A percentile compares a stretch with the other conserved stretches of the same genome.
Conservation (phyloP, 2,888 invertebrate species). For the Julus scandinavius region DNA sequence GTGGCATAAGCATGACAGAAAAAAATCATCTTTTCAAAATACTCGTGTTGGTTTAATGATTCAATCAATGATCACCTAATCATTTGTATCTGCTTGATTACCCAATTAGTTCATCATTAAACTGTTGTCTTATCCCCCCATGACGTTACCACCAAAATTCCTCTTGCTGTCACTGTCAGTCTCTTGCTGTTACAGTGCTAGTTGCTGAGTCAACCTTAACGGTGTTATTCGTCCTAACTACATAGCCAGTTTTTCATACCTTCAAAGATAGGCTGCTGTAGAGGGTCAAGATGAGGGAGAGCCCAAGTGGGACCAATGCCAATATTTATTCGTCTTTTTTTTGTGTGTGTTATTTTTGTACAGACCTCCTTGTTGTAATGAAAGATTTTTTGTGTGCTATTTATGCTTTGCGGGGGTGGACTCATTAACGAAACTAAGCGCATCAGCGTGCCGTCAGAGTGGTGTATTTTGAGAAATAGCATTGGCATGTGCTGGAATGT, state of each 20-base stretch:
- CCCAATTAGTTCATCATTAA: too few species aligned
- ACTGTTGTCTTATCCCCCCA: background rate
- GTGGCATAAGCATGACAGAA: too few species aligned
- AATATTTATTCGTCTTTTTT: background rate
- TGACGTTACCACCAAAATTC: background rate
- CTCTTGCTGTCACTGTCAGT: background rate
- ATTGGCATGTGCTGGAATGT: background rate
- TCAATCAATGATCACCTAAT: too few species aligned
- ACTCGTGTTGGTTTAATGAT: too few species aligned
- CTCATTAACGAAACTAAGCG: conserved; percentile 9
- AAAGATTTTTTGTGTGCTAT: background rate
- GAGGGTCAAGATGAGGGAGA: background rate
- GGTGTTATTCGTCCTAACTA: background rate
- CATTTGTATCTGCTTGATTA: too few species aligned
- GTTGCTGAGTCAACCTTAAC: background rate
- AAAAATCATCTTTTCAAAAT: too few species aligned
- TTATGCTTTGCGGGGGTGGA: background rate
- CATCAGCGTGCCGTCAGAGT: background rate
- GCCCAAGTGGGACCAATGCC: conserved; percentile 4
- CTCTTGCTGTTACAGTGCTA: background rate
- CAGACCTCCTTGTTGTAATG: conserved; percentile 19
- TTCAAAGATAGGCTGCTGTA: background rate
- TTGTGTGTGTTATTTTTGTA: conserved; percentile 8
- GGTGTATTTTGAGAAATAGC: background rate
- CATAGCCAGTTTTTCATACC: background rate